Evolutionary conservation across 2,113 vertebrate species (phyloP), one percentile per base, ranked within the genome.

Genomic region (Sceloporus undulatus): DNA sequence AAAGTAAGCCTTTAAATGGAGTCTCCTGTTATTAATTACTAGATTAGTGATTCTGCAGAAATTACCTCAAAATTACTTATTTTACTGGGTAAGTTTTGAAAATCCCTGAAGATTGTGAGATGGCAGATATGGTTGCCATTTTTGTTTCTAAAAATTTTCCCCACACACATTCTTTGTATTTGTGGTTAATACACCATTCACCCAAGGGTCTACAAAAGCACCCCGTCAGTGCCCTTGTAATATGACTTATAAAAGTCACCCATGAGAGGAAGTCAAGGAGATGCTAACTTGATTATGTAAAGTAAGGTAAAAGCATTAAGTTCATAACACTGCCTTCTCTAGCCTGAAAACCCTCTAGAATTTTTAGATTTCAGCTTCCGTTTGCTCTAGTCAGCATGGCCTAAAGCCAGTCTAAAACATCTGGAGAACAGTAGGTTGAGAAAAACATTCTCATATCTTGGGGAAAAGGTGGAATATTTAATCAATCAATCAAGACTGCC

Each of bases 11-110:
- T 80, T 73, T 59, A 71, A 75, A 80, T 40, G 21, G 66, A 59
- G 21, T 73, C 2, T 73, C 42, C 29, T 18, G 3, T 79, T 79
- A 80, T 19, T 79, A 48, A 56, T 42, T 9, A 27, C 9, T 71
- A 29, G 2, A 16, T 85, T 27, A 76, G 54, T 59, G 21, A 80
- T 29, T 87, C 66, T 87, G 77, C 14, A 80, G 77, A 80, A 79
- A 42, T 59, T 2, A 87, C n/a, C 71, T 86, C 34, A 79, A 38
- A 34, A 56, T 70, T 79, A 79, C 11, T 54, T 75, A 27, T 40
- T 66, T 66, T n/a, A 54, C 13, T 65, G 38, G 9, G 56, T 13
- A 75, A 27, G 70, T 56, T 80, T 71, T 80, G n/a, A 59, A 73
- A 87, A 80, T 59, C 25, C 52, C 38, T 18, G 21, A 81, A 73